Base-by-base conservation (phyloP, 1,140 invertebrate genomes). In the Drosophila eugracilis region DNA sequence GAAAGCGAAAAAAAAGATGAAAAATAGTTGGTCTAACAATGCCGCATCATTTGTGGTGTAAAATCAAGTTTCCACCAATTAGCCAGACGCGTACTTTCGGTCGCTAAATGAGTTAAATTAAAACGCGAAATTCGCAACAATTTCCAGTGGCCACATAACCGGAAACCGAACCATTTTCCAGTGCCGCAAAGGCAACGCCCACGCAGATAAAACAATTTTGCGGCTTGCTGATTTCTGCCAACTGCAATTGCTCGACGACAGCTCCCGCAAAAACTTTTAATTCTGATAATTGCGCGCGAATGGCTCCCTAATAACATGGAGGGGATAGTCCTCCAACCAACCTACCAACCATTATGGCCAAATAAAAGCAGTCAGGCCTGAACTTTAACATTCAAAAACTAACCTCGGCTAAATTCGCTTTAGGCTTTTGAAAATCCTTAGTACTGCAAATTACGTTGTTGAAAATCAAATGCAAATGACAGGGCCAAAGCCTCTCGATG, bases 211-310 rank as follows among this genome's bases (percentile, higher is more conserved):
- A 63, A 69, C 47, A 54, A 65, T 74, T 74, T 75, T 75, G 73
- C 63, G 57, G 73, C 54, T 47, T 75, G 49, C 44, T 79, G 78
- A 66, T 70, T 85, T 81, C 73, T 69, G 80, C 60, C 73, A 54
- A 79, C 55, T 75, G 67, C 66, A 63, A 59, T 70, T 55, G 67
- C 30, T 48, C 55, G 78, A 53, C 65, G 36, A 50, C 78, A 53
- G 45, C 10, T n/a, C 26, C 52, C 49, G 37, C 74, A 65, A 41
- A 74, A 86, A 81, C 69, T 86, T 88, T 81, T 75, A 55, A 81
- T 81, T 70, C 59, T 48, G 67, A 77, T 86, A 80, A 85, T 81
- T 86, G 77, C 57, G 45, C 28, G 54, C 36, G 34, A 70, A 59
- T 54, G 28, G 28, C 48, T 52, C 48, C 32, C 10, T n/a, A n/a